Evolutionary conservation across 2,797 vertebrate genomes (phyloP), one percentile per base, ranked within the genome.

Genomic region (Apogon talboti): DNA sequence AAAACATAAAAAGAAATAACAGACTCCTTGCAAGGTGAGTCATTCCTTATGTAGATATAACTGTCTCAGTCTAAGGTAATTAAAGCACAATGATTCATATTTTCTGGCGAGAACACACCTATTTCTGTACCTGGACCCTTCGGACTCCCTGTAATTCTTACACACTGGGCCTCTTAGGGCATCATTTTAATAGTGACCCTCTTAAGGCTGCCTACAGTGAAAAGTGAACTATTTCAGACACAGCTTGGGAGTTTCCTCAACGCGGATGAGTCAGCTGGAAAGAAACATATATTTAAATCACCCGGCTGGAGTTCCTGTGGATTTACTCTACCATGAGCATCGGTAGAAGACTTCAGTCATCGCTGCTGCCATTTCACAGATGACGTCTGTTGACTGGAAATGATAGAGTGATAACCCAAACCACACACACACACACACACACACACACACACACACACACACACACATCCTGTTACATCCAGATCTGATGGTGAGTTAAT

Each of bases 401-500:
- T 11, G 18, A 3, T 18, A 2, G 4, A 47, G 24, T 38, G 14
- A 58, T n/a, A 30, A 11, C 7, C 12, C 7, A 15, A 57, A 8
- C 3, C 15, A 24, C 54, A 44, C n/a, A 66, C 48, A 35, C 37
- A 41, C 24, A 50, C 15, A 24, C 54, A 44, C n/a, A 66, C 48
- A 35, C 37, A 41, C 24, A 50, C 16, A 62, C 45, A 43, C 16
- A 38, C 46, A 62, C 15, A 19, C 10, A 67, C n/a, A 21, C 21
- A 40, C 14, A 19, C 30, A 33, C 14, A 52, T 0, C 3, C 6
- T 21, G 11, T 10, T n/a, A 49, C 38, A 78, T 33, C 7, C 35
- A 30, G 44, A 54, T 66, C 52, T 44, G 51, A 41, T 41, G 49
- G 15, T 13, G 51, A 43, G 42, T 60, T 66, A 50, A 65, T 38